phyloP scores from a whole-genome alignment of 2,888 invertebrate genomes.

The Pachycephus smyrnensis region DNA sequence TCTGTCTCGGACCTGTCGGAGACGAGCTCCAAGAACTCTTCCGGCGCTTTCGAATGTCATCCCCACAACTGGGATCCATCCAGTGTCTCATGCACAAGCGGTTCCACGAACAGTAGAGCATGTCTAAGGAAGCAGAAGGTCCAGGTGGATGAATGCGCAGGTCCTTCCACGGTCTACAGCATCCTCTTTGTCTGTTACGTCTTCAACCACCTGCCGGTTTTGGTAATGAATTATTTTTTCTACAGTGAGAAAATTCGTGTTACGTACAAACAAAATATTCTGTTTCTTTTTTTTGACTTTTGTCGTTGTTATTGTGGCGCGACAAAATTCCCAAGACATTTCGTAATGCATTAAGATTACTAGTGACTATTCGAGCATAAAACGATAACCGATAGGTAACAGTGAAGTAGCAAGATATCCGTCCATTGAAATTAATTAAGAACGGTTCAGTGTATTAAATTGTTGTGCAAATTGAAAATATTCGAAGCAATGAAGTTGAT shows the following conservation, averaged over 20 bases:
- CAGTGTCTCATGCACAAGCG: conserved; percentile 69
- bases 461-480: background rate
- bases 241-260: conserved; percentile 2
- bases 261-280: background rate
- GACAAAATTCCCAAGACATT: conserved; percentile 19
- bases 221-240: conserved; percentile 68
- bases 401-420: background rate
- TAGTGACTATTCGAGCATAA: conserved; percentile 30
- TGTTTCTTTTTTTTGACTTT: background rate
- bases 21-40: conserved; percentile 61
- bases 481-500: background rate
- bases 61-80: conserved; percentile 66
- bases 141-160: conserved; percentile 63
- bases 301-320: conserved; percentile 1
- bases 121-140: conserved; percentile 65
- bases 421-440: background rate
- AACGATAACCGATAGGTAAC: conserved; percentile 14
- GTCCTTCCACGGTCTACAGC: conserved; percentile 67
- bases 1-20: conserved; percentile 61
- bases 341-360: conserved; percentile 37
- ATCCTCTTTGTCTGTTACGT: conserved; percentile 72
- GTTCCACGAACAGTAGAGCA: conserved; percentile 70
- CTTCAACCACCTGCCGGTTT: conserved; percentile 72
- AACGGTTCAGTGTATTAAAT: background rate
- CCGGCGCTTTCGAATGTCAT: conserved; percentile 60